phyloP scores from a whole-genome alignment of 2,888 invertebrate species.

The Melanostoma mellinum region DNA sequence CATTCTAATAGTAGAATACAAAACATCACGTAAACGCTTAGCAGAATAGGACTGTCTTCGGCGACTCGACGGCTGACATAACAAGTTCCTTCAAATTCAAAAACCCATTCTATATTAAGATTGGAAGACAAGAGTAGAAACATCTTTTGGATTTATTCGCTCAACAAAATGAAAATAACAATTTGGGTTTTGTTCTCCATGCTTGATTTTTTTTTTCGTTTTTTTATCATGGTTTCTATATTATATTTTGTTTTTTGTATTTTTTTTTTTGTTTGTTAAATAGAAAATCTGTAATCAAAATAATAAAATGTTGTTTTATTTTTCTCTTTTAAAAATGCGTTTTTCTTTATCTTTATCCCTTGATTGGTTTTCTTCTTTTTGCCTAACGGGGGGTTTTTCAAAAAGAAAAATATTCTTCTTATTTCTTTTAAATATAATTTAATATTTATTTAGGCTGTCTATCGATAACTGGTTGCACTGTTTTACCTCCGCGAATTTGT shows the following conservation, averaged over 20 bases:
- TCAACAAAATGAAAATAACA: constrained; percentile 20
- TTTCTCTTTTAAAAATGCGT: constrained; percentile 60
- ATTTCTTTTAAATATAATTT: constrained; percentile 59
- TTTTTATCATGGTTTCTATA: constrained; percentile 43
- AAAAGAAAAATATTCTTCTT: constrained; percentile 50
- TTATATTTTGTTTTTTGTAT: not conserved
- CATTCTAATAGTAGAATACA: too few species aligned
- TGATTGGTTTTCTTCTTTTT: constrained; percentile 45
- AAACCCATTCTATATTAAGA: too few species aligned
- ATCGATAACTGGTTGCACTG: constrained; percentile 89
- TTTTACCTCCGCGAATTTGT: constrained; percentile 98
- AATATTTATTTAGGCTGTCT: constrained; percentile 74
- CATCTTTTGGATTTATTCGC: not conserved
- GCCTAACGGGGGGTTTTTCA: constrained; percentile 34
- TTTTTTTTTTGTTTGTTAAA: constrained; percentile 48
- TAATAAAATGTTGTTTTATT: constrained; percentile 60
- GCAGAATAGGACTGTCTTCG: too few species aligned
- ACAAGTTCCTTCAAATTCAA: too few species aligned
- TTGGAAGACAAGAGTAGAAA: too few species aligned
- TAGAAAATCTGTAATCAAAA: constrained; percentile 66
- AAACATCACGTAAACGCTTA: too few species aligned
- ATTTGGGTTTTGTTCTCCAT: constrained; percentile 51
- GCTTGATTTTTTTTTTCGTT: constrained; percentile 38
- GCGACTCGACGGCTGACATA: too few species aligned
- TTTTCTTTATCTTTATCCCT: constrained; percentile 52